phyloP scores from a whole-genome alignment of 2,113 vertebrate species.

The Thamnophis sirtalis region DNA sequence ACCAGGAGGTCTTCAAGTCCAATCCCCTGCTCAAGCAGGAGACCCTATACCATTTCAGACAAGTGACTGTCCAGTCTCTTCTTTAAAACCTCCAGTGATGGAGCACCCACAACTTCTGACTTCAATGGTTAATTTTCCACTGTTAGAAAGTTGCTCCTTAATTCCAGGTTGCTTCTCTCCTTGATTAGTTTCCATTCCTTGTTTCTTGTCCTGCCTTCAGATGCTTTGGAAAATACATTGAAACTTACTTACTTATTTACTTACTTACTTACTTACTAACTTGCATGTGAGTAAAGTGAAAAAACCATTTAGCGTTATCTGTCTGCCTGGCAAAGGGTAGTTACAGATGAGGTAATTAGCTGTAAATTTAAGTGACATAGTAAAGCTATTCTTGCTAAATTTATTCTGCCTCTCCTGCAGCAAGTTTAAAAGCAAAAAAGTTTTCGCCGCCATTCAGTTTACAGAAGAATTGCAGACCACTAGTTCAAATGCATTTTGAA shows the following conservation, averaged over 20 bases:
- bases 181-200: too few relatives aligned
- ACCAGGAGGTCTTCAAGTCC: too few relatives aligned
- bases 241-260: too few relatives aligned
- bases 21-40: too few relatives aligned
- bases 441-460: neutral
- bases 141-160: too few relatives aligned
- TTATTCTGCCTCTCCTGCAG: neutral
- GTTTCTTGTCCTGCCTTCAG: too few relatives aligned
- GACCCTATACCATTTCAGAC: neutral
- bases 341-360: slow-evolving; percentile 8
- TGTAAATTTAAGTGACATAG: slow-evolving; percentile 21
- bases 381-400: slow-evolving; percentile 5
- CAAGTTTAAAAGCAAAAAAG: neutral
- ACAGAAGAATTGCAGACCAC: neutral
- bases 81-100: neutral
- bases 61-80: neutral
- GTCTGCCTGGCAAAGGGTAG: neutral
- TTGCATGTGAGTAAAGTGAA: slow-evolving; percentile 1
- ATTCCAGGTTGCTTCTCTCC: too few relatives aligned
- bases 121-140: too few relatives aligned
- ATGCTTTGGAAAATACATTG: neutral
- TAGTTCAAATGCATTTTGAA: slow-evolving; percentile 24
- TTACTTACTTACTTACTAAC: too few relatives aligned
- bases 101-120: too few relatives aligned
- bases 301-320: slow-evolving; percentile 14